Evolutionary conservation across 2,888 invertebrate genomes (phyloP).

Genomic region (Synanthedon formicaeformis): DNA sequence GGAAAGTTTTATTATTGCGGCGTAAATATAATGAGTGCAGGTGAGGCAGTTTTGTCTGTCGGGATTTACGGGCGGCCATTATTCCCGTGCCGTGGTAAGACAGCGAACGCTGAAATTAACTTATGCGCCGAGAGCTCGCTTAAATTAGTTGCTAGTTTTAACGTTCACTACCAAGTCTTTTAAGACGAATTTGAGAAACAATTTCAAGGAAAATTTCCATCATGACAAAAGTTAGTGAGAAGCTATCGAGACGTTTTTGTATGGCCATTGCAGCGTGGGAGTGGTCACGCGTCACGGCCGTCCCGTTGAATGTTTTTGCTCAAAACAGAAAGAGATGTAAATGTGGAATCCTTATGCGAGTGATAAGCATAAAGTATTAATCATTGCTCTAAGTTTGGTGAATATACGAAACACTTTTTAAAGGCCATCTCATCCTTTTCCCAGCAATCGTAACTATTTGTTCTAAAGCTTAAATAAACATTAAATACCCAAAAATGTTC

Average conservation of each 20-base stretch:
- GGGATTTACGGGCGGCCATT: slow-evolving; percentile 53
- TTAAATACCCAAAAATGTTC: no score
- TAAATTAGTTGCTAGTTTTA: slow-evolving; percentile 43
- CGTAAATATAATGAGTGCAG: slow-evolving; percentile 69
- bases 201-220: neutral
- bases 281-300: neutral
- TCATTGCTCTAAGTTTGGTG: neutral
- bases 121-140: slow-evolving; percentile 32
- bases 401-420: neutral
- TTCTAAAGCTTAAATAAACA: no score
- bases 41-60: slow-evolving; percentile 59
- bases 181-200: slow-evolving; percentile 8
- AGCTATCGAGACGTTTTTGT: neutral
- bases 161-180: slow-evolving; percentile 17
- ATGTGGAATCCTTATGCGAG: neutral
- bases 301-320: neutral
- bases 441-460: no score
- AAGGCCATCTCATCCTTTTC: no score
- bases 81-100: slow-evolving; percentile 36
- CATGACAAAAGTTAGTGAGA: neutral
- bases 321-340: neutral
- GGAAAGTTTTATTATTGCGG: slow-evolving; percentile 68
- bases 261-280: neutral
- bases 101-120: slow-evolving; percentile 41
- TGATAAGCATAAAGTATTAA: neutral